phyloP scores from a whole-genome alignment of 2,888 invertebrate genomes.

The Sympetrum striolatum region DNA sequence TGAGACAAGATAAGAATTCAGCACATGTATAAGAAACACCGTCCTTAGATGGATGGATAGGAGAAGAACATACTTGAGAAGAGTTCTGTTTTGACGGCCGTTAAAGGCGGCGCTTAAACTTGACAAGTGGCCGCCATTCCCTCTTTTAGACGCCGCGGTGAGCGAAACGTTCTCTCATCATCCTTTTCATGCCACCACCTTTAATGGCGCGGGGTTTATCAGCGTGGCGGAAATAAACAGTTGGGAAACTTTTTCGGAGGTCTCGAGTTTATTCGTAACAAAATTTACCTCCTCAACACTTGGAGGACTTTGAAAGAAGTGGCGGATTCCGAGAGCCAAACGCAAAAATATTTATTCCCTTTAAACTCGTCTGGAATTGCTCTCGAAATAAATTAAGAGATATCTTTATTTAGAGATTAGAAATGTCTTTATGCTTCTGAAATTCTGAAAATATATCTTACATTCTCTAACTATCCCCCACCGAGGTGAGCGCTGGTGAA shows the following conservation, averaged over 20 bases:
- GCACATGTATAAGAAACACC: background rate
- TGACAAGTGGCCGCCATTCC: background rate
- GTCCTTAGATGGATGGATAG: background rate
- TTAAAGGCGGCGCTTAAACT: background rate
- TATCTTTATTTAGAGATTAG: no score
- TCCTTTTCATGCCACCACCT: background rate
- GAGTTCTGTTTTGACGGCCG: background rate
- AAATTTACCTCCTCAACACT: no score
- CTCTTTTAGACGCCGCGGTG: background rate
- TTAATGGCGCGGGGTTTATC: background rate
- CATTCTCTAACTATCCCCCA: no score
- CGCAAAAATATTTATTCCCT: no score
- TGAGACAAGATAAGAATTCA: background rate
- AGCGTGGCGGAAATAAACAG: background rate
- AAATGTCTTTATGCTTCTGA: no score
- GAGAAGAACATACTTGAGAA: background rate
- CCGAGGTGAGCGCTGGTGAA: no score
- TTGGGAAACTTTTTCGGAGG: background rate
- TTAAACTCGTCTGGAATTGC: no score
- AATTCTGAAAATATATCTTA: no score
- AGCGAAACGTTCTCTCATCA: background rate
- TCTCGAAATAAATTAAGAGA: no score
- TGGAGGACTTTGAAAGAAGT: no score
- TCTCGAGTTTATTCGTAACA: no score
- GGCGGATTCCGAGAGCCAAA: no score